A percentile compares a stretch with the other conserved stretches of the same genome.
Conservation (phyloP, 1,140 invertebrate species). For the Pogonognathellus flavescens region DNA sequence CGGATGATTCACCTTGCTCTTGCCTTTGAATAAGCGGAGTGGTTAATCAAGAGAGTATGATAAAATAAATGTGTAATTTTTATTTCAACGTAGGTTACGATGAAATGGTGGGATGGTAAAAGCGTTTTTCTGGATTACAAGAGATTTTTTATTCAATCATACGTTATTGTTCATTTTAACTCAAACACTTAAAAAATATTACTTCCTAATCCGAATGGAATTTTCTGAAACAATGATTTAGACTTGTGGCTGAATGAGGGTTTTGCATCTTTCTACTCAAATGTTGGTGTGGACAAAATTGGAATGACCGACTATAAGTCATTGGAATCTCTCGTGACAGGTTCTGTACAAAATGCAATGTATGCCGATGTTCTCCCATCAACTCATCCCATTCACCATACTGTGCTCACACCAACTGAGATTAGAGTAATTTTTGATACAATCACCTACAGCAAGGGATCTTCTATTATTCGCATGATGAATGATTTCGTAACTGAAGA, state of each 20-base stretch:
- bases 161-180: too few relatives aligned
- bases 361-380: conserved; percentile 70
- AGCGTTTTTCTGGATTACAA: too few relatives aligned
- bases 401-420: conserved; percentile 79
- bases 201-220: not conserved
- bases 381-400: conserved; percentile 73
- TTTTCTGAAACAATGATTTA: not conserved
- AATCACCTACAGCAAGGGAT: conserved; percentile 89
- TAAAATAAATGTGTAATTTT: not conserved
- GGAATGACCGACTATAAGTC: conserved; percentile 7
- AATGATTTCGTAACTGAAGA: conserved; percentile 72
- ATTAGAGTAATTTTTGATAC: conserved; percentile 87
- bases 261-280: conserved; percentile 78
- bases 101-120: conserved; percentile 60
- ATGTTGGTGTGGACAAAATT: conserved; percentile 12
- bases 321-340: conserved; percentile 40
- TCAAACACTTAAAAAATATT: too few relatives aligned
- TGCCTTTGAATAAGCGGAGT: too few relatives aligned
- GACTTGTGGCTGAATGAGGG: conserved; percentile 78
- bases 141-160: too few relatives aligned
- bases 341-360: conserved; percentile 56
- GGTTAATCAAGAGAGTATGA: too few relatives aligned
- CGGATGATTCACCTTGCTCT: too few relatives aligned
- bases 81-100: conserved; percentile 43
- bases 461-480: conserved; percentile 76